A percentile compares a stretch with the other conserved stretches of the same genome.
These are phyloP conservation scores for Melanogrammus aeglefinus DNA, from an alignment of 2,797 vertebrate species.

Conservation along the genomic window DNA sequence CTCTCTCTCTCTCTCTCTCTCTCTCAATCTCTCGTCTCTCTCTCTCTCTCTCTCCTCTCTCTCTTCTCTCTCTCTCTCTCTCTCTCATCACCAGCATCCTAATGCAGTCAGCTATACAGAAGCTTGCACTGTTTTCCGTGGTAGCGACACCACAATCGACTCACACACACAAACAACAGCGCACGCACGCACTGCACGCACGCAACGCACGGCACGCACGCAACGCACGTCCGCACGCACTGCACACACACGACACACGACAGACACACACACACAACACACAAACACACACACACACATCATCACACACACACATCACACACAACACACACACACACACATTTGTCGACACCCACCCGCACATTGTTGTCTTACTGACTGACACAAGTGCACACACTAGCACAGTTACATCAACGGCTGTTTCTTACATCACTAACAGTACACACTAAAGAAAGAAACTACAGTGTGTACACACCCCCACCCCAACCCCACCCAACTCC, in stretches of 20 bases:
- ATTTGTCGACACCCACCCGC: slow-evolving; percentile 16
- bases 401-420: neutral
- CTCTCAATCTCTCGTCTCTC: slow-evolving; percentile 20
- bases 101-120: slow-evolving; percentile 34
- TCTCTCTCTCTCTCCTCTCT: neutral
- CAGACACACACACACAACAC: neutral
- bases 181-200: slow-evolving; percentile 20
- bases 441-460: neutral
- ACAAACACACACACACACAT: slow-evolving; percentile 39
- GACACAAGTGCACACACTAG: slow-evolving; percentile 19
- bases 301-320: neutral
- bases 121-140: slow-evolving; percentile 11
- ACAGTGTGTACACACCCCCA: slow-evolving; percentile 3
- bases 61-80: slow-evolving; percentile 7
- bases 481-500: too few species aligned
- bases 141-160: too few species aligned
- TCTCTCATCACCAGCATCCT: slow-evolving; percentile 32
- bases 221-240: too few species aligned
- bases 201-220: too few species aligned
- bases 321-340: neutral
- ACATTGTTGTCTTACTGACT: slow-evolving; percentile 6
- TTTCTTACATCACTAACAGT: neutral
- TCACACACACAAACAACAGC: too few species aligned
- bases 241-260: too few species aligned
- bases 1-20: slow-evolving; percentile 27